Evolutionary conservation across 2,888 invertebrate species (phyloP).

Genomic region (Agonopterix subpropinquella): DNA sequence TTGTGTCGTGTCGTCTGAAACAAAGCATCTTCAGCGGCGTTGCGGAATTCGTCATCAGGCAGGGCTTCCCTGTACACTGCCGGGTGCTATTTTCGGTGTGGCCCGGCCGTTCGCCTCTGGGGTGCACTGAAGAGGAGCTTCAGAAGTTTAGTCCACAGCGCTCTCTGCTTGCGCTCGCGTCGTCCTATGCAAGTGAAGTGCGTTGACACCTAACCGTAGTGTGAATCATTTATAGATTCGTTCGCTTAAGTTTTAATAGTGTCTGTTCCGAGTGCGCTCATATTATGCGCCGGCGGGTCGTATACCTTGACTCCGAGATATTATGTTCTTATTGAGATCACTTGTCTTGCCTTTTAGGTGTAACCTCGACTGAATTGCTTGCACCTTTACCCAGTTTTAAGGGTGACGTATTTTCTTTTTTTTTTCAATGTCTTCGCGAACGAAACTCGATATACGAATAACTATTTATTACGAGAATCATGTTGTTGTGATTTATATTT

Average conservation of each 20-base stretch:
- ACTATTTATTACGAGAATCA: conserved; percentile 81
- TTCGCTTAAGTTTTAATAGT: conserved; percentile 36
- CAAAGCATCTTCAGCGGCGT: conserved; percentile 42
- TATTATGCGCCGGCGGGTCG: conserved; percentile 39
- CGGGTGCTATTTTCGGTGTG: conserved; percentile 69
- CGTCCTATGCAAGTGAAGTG: conserved; percentile 63
- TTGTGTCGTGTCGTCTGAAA: conserved; percentile 17
- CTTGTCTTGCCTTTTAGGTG: conserved; percentile 65
- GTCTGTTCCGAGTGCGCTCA: conserved; percentile 60
- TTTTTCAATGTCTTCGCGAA: conserved; percentile 77
- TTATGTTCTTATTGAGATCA: conserved; percentile 52
- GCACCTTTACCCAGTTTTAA: conserved; percentile 63
- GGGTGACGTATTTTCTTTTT: conserved; percentile 41
- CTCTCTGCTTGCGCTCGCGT: conserved; percentile 51
- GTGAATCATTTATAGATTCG: conserved; percentile 63
- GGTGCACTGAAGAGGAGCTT: conserved; percentile 46
- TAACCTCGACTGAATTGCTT: conserved; percentile 58
- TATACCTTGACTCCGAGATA: conserved; percentile 62
- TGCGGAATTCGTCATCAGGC: conserved; percentile 60
- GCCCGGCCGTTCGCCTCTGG: conserved; percentile 61
- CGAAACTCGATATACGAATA: conserved; percentile 79
- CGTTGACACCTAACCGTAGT: conserved; percentile 71
- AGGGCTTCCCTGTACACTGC: conserved; percentile 64
- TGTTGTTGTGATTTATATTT: conserved; percentile 80
- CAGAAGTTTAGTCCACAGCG: conserved; percentile 42